These are phyloP conservation scores for Slavum lentiscoides DNA, from an alignment of 2,888 invertebrate species.

Conservation along the genomic window DNA sequence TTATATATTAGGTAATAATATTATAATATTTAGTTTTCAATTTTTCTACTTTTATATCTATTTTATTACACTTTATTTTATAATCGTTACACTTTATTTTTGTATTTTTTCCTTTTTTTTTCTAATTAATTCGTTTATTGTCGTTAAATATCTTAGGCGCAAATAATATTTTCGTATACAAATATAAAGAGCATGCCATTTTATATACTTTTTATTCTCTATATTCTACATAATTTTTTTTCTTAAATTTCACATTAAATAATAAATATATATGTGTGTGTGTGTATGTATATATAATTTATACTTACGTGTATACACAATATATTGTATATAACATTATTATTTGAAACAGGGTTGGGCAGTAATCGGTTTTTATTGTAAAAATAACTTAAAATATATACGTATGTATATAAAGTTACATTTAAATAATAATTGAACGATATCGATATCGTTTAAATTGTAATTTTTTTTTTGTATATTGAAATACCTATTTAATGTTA, in stretches of 20 bases:
- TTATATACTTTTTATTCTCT: constrained; percentile 43
- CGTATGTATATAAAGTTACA: too few relatives aligned
- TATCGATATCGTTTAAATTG: too few relatives aligned
- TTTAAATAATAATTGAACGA: too few relatives aligned
- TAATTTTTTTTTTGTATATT: too few relatives aligned
- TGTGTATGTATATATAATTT: constrained; percentile 1
- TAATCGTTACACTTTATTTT: constrained; percentile 11
- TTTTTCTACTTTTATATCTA: too few relatives aligned
- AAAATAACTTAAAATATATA: too few relatives aligned
- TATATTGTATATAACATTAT: not conserved
- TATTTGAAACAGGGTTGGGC: too few relatives aligned
- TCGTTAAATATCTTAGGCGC: constrained; percentile 9
- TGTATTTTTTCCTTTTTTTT: not conserved
- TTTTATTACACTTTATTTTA: not conserved
- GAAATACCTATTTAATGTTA: too few relatives aligned
- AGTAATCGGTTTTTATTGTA: too few relatives aligned
- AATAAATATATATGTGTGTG: constrained; percentile 5
- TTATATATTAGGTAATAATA: too few relatives aligned
- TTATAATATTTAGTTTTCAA: too few relatives aligned
- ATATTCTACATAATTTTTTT: not conserved
- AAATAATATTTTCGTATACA: constrained; percentile 14
- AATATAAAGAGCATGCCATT: constrained; percentile 44
- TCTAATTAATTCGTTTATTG: constrained; percentile 20
- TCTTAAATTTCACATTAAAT: constrained; percentile 8
- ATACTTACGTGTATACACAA: not conserved